These are phyloP conservation scores for Darevskia mixta DNA, from an alignment of 2,797 vertebrate species.

Conservation along the genomic window DNA sequence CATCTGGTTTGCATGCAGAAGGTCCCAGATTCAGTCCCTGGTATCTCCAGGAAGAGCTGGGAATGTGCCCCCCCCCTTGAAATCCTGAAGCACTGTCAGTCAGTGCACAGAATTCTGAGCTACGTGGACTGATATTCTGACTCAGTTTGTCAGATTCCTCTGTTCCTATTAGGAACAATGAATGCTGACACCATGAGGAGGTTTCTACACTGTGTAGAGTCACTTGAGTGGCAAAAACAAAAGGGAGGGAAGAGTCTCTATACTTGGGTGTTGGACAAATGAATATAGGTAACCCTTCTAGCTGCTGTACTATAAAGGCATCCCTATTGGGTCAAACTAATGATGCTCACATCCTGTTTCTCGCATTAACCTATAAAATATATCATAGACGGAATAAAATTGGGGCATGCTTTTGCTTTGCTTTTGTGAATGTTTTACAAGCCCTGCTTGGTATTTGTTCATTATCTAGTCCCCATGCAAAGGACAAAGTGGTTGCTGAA, in stretches of 20 bases:
- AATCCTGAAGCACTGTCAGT: too few relatives aligned
- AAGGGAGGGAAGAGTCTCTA: neutral
- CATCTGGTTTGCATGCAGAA: too few relatives aligned
- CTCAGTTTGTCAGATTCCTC: too few relatives aligned
- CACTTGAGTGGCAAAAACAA: neutral
- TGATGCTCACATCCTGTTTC: neutral
- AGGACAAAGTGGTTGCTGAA: neutral
- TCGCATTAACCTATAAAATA: neutral
- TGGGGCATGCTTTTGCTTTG: neutral
- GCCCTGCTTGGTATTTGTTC: neutral
- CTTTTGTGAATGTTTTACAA: neutral
- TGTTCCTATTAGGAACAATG: neutral
- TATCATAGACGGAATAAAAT: neutral
- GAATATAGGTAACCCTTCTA: neutral
- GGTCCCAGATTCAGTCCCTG: too few relatives aligned
- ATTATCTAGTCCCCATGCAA: neutral
- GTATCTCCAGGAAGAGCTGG: too few relatives aligned
- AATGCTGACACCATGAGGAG: slow-evolving; percentile 8
- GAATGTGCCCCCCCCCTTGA: too few relatives aligned
- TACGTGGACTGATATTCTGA: too few relatives aligned
- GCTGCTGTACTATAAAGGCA: neutral
- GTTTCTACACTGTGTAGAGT: neutral
- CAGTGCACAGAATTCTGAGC: too few relatives aligned
- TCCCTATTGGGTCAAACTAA: neutral
- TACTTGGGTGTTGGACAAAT: neutral